Percentiles rank a stretch among this genome's conserved stretches.
phyloP scores from a whole-genome alignment of 2,113 vertebrate genomes.

The Myanophis thanlyinensis region DNA sequence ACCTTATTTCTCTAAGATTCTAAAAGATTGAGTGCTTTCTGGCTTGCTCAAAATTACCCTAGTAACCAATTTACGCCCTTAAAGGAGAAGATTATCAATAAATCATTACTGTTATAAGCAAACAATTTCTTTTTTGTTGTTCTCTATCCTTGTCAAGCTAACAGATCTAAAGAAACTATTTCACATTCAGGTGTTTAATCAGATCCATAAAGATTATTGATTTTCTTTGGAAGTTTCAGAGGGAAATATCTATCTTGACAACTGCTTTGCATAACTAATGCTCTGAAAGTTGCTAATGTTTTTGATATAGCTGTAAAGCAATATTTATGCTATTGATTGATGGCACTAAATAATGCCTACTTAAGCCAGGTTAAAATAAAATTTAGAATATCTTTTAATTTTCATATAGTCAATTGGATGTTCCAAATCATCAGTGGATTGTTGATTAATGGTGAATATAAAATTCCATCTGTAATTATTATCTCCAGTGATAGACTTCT shows the following conservation, averaged over 20 bases:
- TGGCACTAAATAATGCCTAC: neutral
- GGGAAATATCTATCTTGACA: neutral
- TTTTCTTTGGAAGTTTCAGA: neutral
- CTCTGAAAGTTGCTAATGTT: neutral
- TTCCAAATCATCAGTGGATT: neutral
- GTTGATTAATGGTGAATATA: neutral
- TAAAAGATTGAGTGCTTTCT: neutral
- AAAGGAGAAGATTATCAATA: neutral
- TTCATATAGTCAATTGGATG: neutral
- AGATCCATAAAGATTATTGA: neutral
- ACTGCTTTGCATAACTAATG: neutral
- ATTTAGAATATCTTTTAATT: neutral
- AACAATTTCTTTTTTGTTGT: neutral
- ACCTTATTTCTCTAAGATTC: neutral
- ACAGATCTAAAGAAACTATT: neutral
- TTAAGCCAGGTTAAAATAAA: neutral
- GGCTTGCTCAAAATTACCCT: neutral
- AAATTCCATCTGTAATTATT: neutral
- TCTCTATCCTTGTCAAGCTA: neutral
- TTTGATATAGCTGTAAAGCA: neutral
- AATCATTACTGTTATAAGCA: neutral
- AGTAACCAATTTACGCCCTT: neutral
- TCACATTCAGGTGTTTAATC: neutral
- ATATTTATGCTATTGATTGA: neutral
- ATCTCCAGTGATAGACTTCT: neutral